phyloP scores from a whole-genome alignment of 1,140 invertebrate species.

The Platorchestia sp. region DNA sequence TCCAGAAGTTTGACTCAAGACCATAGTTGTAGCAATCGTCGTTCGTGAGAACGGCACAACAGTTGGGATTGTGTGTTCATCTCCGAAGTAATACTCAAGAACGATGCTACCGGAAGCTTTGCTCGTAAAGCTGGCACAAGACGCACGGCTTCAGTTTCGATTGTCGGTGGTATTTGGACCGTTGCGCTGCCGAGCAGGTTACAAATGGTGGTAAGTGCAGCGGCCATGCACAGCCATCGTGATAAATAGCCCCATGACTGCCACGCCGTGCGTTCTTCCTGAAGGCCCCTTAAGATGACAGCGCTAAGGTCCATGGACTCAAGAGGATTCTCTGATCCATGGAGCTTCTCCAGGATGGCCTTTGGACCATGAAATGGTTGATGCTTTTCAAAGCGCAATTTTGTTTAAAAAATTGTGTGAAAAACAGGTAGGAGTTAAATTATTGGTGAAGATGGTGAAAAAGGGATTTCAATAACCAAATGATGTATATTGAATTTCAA shows the following conservation, averaged over 20 bases:
- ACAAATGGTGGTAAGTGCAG: constrained; percentile 35
- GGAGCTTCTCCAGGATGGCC: background rate
- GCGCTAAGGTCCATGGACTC: background rate
- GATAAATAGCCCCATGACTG: constrained; percentile 20
- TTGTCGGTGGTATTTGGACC: constrained; percentile 9
- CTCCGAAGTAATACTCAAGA: background rate
- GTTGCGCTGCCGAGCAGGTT: constrained; percentile 8
- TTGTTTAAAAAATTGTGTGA: background rate
- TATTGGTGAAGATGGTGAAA: background rate
- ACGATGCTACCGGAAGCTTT: background rate
- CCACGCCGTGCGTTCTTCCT: background rate
- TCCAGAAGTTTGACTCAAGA: background rate
- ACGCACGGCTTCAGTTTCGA: constrained; percentile 2
- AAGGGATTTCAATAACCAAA: background rate
- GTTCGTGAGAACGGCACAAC: background rate
- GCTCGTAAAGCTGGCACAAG: background rate
- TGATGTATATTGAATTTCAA: no score
- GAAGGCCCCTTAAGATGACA: background rate
- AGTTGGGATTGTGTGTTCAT: background rate
- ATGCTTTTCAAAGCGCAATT: background rate
- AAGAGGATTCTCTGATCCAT: background rate
- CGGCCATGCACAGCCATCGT: constrained; percentile 2
- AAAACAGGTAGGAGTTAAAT: background rate
- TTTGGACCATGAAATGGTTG: background rate
- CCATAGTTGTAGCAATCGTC: background rate